phyloP scores from a whole-genome alignment of 2,113 vertebrate species.

The Mustela lutreola region DNA sequence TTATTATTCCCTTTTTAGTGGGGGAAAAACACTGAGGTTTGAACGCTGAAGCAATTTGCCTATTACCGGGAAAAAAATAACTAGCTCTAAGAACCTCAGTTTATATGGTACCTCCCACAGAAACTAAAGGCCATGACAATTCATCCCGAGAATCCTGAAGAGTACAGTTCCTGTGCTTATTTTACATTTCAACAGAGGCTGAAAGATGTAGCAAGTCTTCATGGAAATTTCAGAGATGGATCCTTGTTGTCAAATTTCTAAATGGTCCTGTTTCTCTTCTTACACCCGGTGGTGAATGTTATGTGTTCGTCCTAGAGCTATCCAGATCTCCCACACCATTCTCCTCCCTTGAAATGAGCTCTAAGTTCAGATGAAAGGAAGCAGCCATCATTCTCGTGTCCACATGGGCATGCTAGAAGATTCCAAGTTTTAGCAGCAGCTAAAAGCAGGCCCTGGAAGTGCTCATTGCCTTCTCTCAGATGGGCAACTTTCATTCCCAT shows the following conservation, averaged over 20 bases:
- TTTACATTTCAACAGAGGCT: conserved; percentile 67
- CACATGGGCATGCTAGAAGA: neutral
- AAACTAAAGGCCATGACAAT: conserved; percentile 42
- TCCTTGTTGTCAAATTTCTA: conserved; percentile 73
- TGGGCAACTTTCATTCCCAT: conserved; percentile 61
- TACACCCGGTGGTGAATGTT: conserved; percentile 57
- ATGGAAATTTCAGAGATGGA: conserved; percentile 74
- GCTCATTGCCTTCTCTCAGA: conserved; percentile 38
- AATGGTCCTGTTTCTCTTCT: conserved; percentile 63
- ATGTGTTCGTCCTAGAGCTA: conserved; percentile 58
- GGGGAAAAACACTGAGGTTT: neutral
- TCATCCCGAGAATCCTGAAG: conserved; percentile 32
- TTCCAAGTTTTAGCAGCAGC: neutral
- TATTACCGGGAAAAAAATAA: neutral
- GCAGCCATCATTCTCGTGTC: neutral
- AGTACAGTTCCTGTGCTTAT: conserved; percentile 32
- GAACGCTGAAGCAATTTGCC: conserved; percentile 22
- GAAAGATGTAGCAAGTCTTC: conserved; percentile 61
- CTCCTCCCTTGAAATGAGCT: conserved; percentile 56
- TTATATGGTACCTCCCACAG: conserved; percentile 31
- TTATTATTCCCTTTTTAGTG: neutral
- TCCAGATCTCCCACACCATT: conserved; percentile 1
- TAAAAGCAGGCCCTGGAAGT: neutral
- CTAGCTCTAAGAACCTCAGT: neutral
- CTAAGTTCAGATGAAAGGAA: conserved; percentile 7